phyloP scores from a whole-genome alignment of 1,140 invertebrate genomes.

The Ostrea edulis region DNA sequence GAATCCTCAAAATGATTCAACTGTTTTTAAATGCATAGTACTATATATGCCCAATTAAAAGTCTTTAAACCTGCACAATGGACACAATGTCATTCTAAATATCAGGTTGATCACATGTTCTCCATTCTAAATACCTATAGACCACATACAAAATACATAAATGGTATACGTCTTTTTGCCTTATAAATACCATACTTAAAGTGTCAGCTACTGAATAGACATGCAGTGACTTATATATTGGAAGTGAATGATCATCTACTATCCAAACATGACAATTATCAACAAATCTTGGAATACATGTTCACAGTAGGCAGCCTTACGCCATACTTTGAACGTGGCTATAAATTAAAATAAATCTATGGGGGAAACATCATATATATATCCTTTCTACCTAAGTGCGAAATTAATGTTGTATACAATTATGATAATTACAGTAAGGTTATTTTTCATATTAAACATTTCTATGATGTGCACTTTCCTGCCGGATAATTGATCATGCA shows the following conservation, averaged over 20 bases:
- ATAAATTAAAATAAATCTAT: background rate
- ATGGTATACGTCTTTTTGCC: background rate
- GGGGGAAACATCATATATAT: background rate
- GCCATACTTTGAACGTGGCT: no score
- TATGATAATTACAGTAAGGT: background rate
- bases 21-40: background rate
- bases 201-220: conserved; percentile 23
- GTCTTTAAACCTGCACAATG: background rate
- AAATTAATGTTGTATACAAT: background rate
- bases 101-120: no score
- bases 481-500: conserved; percentile 6
- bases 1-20: background rate
- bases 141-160: background rate
- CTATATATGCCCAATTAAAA: background rate
- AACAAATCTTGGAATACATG: background rate
- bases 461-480: background rate
- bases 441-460: background rate
- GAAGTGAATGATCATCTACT: background rate
- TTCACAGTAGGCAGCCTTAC: no score
- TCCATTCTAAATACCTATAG: background rate
- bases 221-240: conserved; percentile 13
- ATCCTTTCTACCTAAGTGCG: background rate
- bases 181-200: background rate
- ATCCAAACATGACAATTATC: background rate
- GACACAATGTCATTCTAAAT: background rate